A percentile compares a stretch with the other conserved stretches of the same genome.
These are phyloP conservation scores for Catharus minimus DNA, from an alignment of 2,113 vertebrate genomes.

Conservation along the genomic window DNA sequence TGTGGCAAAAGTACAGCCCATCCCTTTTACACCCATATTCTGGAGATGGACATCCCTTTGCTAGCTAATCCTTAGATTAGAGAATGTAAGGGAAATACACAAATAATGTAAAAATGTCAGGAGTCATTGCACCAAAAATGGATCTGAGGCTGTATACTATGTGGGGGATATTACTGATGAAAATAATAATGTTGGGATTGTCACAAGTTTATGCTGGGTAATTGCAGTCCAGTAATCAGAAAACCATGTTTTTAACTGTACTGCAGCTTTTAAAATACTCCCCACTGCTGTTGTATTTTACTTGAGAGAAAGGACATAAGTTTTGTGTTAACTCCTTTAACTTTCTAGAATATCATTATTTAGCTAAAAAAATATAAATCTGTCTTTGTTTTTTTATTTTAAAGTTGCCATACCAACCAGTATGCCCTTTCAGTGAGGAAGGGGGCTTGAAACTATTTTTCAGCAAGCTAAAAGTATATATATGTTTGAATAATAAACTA, in stretches of 20 bases:
- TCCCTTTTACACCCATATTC: neutral
- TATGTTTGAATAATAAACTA: neutral
- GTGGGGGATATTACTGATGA: accelerated
- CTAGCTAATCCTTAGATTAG: neutral
- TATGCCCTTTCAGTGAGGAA: neutral
- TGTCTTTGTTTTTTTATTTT: neutral
- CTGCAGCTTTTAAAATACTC: neutral
- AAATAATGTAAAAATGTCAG: neutral
- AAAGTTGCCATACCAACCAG: neutral
- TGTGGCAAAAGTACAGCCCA: neutral
- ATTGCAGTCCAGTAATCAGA: neutral
- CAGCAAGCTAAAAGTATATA: neutral
- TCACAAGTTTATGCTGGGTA: neutral
- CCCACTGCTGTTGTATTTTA: neutral
- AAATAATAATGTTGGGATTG: neutral
- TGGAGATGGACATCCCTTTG: neutral
- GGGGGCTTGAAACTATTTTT: neutral
- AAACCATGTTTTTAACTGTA: neutral
- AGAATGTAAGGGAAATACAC: neutral
- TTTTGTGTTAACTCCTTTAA: neutral
- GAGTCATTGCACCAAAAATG: neutral
- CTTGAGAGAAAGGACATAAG: neutral
- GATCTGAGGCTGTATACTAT: neutral
- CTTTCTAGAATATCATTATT: neutral
- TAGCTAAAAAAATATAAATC: neutral